Base-by-base conservation (phyloP, 2,888 invertebrate species). In the Tenthredo notha region DNA sequence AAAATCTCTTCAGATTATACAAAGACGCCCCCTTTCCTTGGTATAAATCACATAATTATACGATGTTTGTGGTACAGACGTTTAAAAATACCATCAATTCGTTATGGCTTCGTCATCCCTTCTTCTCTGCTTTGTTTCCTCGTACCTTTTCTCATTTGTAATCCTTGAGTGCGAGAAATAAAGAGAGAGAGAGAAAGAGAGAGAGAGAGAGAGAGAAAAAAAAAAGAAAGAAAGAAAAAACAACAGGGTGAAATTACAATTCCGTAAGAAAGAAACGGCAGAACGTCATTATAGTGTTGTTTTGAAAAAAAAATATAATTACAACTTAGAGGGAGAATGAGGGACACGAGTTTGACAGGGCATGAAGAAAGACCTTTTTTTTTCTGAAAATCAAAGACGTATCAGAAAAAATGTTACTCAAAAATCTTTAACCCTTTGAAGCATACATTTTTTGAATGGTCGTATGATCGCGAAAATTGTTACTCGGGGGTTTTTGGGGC, bases 21-120 rank as follows among this genome's bases (percentile, higher is more conserved):
- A 72, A 72, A 72, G 18, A 72, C 40, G 25, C 33, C 40, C 33
- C n/a, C 70, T 15, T 37, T 33, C 4, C 15, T 15, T 72, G 70
- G 70, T 72, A 72, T 12, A 40, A 72, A 72, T 72, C 40, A 37
- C 18, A 37, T 72, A 72, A 72, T 72, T 72, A 72, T 72, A 72
- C 37, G 37, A 72, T 72, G 18, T 72, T 72, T 72, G 70, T 72
- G 33, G 40, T 9, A 33, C 70, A 21, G 70, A 72, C 70, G 70
- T n/a, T 72, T 72, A n/a, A 72, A 40, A 72, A 72, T 72, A 37
- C n/a, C n/a, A 37, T n/a, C 70, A n/a, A 72, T 72, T 37, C 33
- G 29, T 72, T 40, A 72, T 40, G n/a, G n/a, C 70, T 37, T n/a
- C 67, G 29, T 33, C 67, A 10, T 37, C 18, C 40, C 70, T n/a